Conservation (phyloP, 2,888 invertebrate genomes). For the Chaitophorus viminalis region DNA sequence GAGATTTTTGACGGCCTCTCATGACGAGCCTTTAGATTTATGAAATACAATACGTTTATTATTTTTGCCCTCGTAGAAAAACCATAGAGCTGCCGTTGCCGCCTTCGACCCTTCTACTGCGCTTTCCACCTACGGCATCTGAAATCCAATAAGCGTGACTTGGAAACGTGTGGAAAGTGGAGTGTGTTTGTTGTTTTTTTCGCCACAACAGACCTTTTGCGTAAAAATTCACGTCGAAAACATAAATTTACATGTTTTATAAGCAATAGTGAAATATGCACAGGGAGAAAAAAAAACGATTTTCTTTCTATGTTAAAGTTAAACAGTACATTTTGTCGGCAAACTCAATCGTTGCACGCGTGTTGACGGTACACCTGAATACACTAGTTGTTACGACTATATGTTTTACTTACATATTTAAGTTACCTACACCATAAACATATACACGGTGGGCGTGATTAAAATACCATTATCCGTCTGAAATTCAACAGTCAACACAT, state of each 20-base stretch:
- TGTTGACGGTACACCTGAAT: not conserved
- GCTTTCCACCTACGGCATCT: not conserved
- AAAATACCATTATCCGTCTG: not conserved
- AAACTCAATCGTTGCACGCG: not conserved
- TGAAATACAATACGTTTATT: conserved; percentile 51
- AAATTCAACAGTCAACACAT: not conserved
- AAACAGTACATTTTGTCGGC: conserved; percentile 22
- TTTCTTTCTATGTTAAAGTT: not conserved
- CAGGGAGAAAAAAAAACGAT: not conserved
- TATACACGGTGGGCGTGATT: not conserved
- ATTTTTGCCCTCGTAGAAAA: conserved; percentile 31
- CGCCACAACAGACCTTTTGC: not conserved
- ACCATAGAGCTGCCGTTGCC: conserved; percentile 31
- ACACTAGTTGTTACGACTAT: not conserved
- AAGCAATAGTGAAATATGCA: conserved; percentile 10
- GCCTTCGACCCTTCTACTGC: not conserved
- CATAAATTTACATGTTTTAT: conserved; percentile 50
- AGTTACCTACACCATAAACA: not conserved
- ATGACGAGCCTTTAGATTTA: conserved; percentile 36
- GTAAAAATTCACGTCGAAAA: conserved; percentile 34
- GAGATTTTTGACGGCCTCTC: conserved; percentile 49
- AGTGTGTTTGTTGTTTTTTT: conserved; percentile 10
- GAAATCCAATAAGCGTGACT: conserved; percentile 43
- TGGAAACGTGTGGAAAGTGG: conserved; percentile 7
- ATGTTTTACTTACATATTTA: not conserved